Evolutionary conservation across 2,797 vertebrate species (phyloP).

Genomic region (Chelon labrosus): DNA sequence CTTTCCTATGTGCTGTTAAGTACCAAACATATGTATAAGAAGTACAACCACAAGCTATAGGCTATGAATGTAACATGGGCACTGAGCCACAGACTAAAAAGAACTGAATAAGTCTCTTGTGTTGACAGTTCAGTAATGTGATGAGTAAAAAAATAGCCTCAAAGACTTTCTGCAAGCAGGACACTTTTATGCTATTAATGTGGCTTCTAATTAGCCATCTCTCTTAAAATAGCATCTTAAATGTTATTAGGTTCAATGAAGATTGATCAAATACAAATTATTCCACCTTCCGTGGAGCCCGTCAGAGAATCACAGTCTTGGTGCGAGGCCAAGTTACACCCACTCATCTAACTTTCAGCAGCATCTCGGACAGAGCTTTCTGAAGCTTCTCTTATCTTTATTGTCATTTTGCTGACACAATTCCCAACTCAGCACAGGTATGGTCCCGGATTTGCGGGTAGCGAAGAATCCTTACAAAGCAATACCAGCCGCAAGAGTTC

Average conservation of each 20-base stretch:
- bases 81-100: constrained; percentile 36
- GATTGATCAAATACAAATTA: constrained; percentile 58
- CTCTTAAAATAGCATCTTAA: constrained; percentile 54
- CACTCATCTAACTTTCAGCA: constrained; percentile 52
- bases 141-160: constrained; percentile 42
- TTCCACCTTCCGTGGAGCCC: constrained; percentile 8
- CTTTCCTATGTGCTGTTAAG: background rate
- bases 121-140: constrained; percentile 56
- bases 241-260: constrained; percentile 47
- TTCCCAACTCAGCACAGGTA: constrained; percentile 69
- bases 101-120: constrained; percentile 48
- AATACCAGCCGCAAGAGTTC: constrained; percentile 52
- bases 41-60: constrained; percentile 8
- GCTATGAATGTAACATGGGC: constrained; percentile 28
- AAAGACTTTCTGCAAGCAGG: constrained; percentile 36
- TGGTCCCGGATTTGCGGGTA: constrained; percentile 44
- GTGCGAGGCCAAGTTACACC: constrained; percentile 16
- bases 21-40: background rate
- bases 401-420: constrained; percentile 75
- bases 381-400: constrained; percentile 66
- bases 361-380: constrained; percentile 40
- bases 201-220: constrained; percentile 48
- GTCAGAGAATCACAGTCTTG: constrained; percentile 27
- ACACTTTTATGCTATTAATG: constrained; percentile 59
- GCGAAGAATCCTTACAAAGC: constrained; percentile 67